Base-by-base conservation (phyloP, 2,113 vertebrate species). In the Cheilinus undulatus region DNA sequence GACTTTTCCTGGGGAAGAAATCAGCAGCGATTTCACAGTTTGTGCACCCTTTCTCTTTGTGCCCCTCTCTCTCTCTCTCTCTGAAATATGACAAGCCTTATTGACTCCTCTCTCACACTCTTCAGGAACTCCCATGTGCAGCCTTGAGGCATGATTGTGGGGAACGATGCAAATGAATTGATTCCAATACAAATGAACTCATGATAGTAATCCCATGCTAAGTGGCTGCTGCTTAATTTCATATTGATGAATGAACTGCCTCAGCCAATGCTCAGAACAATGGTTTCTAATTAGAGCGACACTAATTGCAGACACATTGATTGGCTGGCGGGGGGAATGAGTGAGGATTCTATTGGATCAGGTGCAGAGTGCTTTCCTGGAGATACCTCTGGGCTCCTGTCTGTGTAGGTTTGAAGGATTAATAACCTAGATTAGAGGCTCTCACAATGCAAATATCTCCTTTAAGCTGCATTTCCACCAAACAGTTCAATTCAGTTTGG, bases 161-260 rank as follows among this genome's bases (percentile, higher is more conserved):
- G 20, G 17, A 82, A 65, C n/a, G 54, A 67, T 40, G 49, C 80
- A 86, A 85, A 91, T 86, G 53, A 89, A 88, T 82, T 85, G 82
- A 90, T 90, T 86, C 74, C 73, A 78, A 61, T 80, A 82, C 76
- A 86, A 86, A 86, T 90, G 42, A 89, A 87, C 68, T 86, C 68
- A 46, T 87, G 83, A 88, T 87, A 56, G 80, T 60, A 86, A 89
- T 88, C 77, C 69, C 58, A 69, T 76, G 82, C 78, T 88, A 88
- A 90, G 88, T 86, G 88, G 85, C 83, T 81, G 71, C 73, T 88
- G 85, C 84, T 92, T 91, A 80, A 90, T 90, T 91, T 88, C 77
- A 88, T 84, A 88, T 89, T 89, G 90, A 90, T 85, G 77, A 86
- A 86, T 82, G 80, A 85, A 88, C 67, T 84, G 83, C 69, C 73